These are phyloP conservation scores for Harpalus rubripes DNA, from an alignment of 2,888 invertebrate species.

Conservation along the genomic window DNA sequence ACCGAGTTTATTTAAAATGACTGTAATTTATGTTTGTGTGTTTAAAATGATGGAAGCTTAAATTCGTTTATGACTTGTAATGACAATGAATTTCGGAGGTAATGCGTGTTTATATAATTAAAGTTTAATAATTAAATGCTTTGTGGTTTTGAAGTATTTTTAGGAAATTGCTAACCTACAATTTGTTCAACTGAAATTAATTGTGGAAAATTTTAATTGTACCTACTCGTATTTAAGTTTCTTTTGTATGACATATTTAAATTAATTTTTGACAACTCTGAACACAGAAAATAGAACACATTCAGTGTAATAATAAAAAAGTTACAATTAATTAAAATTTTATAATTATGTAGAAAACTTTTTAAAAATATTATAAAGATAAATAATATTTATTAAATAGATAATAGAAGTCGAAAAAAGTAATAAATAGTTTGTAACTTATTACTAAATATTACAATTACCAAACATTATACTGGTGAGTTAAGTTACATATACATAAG, in stretches of 20 bases:
- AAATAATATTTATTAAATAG: too few species aligned
- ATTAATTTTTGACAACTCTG: background rate
- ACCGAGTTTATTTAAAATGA: conserved; percentile 39
- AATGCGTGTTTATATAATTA: conserved; percentile 44
- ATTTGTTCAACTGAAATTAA: conserved; percentile 23
- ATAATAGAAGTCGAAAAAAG: too few species aligned
- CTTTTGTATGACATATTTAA: background rate
- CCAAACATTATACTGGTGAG: too few species aligned
- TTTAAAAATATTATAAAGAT: too few species aligned
- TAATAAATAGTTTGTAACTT: too few species aligned
- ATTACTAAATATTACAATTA: too few species aligned
- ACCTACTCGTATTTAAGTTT: background rate
- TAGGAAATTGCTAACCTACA: conserved; percentile 4
- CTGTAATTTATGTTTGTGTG: conserved; percentile 41
- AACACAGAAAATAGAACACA: background rate
- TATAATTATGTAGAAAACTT: too few species aligned
- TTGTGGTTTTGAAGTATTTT: background rate
- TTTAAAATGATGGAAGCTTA: conserved; percentile 40
- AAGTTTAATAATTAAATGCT: conserved; percentile 35
- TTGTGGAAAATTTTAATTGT: conserved; percentile 2
- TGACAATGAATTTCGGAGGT: conserved; percentile 34
- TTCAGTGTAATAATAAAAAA: too few species aligned
- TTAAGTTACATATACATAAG: too few species aligned
- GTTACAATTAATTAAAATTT: too few species aligned
- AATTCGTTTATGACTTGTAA: conserved; percentile 37